Evolutionary conservation across 2,888 invertebrate species (phyloP).

Genomic region (Cosmopolites sordidus): DNA sequence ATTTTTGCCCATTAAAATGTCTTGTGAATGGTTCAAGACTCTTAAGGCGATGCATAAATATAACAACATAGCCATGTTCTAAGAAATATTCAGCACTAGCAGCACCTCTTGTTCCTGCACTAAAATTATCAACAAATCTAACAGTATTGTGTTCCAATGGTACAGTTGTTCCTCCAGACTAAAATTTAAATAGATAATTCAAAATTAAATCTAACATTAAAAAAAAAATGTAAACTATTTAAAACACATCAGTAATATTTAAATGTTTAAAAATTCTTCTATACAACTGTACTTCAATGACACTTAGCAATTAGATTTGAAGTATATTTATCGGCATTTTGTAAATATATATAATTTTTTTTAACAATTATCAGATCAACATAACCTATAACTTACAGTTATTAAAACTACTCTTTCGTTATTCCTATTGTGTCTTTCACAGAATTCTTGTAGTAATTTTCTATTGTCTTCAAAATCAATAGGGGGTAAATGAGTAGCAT

Average conservation of each 20-base stretch:
- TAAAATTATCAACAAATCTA: constrained; percentile 97
- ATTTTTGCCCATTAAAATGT: constrained; percentile 74
- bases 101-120: constrained; percentile 92
- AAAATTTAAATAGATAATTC: constrained; percentile 35
- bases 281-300: too few relatives aligned
- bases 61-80: constrained; percentile 80
- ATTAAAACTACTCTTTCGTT: constrained; percentile 71
- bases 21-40: constrained; percentile 88
- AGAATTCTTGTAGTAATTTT: constrained; percentile 68
- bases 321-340: too few relatives aligned
- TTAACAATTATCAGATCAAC: background rate
- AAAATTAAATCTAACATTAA: constrained; percentile 1
- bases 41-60: constrained; percentile 88
- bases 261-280: too few relatives aligned
- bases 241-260: too few relatives aligned
- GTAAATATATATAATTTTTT: too few relatives aligned
- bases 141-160: constrained; percentile 97
- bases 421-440: constrained; percentile 62
- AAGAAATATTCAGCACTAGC: constrained; percentile 95
- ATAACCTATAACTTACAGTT: constrained; percentile 57
- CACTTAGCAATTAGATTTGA: too few relatives aligned
- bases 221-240: background rate
- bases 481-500: constrained; percentile 72
- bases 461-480: constrained; percentile 72
- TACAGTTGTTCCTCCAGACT: constrained; percentile 96